A percentile compares a stretch with the other conserved stretches of the same genome.
Conservation (phyloP, 2,888 invertebrate genomes). For the Lepidonotus clava region DNA sequence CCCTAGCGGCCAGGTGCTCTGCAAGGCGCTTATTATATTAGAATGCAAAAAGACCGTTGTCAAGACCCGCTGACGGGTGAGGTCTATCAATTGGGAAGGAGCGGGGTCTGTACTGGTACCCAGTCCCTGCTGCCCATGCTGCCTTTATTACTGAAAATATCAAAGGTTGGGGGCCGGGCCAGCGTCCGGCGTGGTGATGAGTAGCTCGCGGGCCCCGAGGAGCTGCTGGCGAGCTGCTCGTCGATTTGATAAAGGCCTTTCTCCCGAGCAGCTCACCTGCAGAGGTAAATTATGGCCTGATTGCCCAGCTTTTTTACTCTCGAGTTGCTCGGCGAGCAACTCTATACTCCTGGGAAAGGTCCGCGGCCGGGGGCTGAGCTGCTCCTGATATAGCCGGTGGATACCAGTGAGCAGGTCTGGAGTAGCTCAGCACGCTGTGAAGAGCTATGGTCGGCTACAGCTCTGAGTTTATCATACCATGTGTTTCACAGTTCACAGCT, state of each 20-base stretch:
- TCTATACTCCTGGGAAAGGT: conserved; percentile 32
- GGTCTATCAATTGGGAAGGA: neutral
- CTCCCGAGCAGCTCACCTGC: neutral
- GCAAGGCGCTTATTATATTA: too few species aligned
- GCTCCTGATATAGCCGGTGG: neutral
- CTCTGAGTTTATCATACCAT: neutral
- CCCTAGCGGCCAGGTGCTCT: too few species aligned
- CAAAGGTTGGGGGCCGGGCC: neutral
- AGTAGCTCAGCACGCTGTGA: neutral
- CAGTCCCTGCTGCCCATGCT: neutral
- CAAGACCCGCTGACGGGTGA: neutral
- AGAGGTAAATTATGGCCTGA: neutral
- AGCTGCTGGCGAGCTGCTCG: neutral
- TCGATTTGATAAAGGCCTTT: neutral
- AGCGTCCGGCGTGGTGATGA: neutral
- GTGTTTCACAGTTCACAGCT: neutral
- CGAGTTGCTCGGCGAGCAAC: neutral
- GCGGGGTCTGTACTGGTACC: neutral
- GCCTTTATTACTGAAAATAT: conserved; percentile 18
- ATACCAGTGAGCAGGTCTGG: neutral
- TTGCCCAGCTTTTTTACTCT: neutral
- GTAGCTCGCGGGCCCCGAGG: neutral
- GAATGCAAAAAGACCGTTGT: neutral
- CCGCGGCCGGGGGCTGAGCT: neutral
- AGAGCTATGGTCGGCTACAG: neutral